These are phyloP conservation scores for Fukomys damarensis DNA, from an alignment of 2,113 vertebrate genomes.

Conservation along the genomic window DNA sequence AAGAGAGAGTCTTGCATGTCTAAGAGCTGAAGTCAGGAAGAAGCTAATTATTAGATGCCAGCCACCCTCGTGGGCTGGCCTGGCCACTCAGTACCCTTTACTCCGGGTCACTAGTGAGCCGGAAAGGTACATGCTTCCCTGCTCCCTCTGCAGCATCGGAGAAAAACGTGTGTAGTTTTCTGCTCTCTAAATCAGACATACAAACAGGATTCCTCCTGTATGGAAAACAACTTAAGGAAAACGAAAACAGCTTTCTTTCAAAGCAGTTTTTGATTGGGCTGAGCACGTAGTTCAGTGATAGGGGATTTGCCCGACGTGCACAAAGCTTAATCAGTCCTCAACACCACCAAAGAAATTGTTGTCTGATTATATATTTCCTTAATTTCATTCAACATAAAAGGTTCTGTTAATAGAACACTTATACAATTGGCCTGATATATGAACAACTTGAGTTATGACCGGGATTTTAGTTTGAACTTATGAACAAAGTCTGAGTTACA, in stretches of 20 bases:
- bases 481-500: too few species aligned
- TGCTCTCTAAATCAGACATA: slow-evolving; percentile 50
- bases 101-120: neutral
- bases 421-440: too few species aligned
- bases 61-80: neutral
- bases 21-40: neutral
- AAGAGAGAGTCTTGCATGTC: neutral
- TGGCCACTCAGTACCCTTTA: neutral
- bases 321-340: neutral
- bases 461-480: too few species aligned
- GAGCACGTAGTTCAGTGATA: neutral
- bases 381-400: neutral
- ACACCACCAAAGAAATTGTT: too few species aligned
- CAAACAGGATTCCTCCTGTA: slow-evolving; percentile 3
- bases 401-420: neutral
- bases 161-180: slow-evolving; percentile 42
- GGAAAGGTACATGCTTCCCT: neutral
- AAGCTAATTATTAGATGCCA: neutral
- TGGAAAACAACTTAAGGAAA: slow-evolving; percentile 20
- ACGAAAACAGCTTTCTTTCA: neutral
- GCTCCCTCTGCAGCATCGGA: neutral
- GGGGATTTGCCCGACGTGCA: too few species aligned
- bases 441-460: too few species aligned
- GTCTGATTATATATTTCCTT: neutral
- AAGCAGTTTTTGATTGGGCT: neutral